A percentile compares a stretch with the other conserved stretches of the same genome.
Evolutionary conservation across 2,797 vertebrate species (phyloP).

Genomic region (Dendrocincla fuliginosa): DNA sequence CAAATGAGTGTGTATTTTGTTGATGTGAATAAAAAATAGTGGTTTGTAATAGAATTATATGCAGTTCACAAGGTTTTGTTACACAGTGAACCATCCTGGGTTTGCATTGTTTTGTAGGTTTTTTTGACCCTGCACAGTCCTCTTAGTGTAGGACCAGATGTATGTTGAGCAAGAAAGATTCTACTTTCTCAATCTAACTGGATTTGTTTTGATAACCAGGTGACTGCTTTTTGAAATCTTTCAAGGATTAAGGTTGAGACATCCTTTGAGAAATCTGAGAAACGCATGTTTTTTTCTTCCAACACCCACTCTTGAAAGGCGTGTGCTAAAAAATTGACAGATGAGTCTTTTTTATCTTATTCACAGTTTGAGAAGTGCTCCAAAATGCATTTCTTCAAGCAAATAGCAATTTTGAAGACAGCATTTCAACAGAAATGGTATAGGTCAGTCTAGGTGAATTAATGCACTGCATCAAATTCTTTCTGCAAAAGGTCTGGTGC

Average conservation of each 20-base stretch:
- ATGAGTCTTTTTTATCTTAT: background rate
- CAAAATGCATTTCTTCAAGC: background rate
- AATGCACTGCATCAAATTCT: background rate
- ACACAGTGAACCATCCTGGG: background rate
- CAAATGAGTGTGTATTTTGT: background rate
- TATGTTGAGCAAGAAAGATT: background rate
- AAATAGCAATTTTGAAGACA: background rate
- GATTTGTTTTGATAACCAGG: background rate
- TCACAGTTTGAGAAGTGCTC: background rate
- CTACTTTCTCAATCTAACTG: background rate
- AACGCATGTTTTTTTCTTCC: background rate
- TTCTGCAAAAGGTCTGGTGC: background rate
- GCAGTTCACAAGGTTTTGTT: background rate
- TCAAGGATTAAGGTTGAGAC: background rate
- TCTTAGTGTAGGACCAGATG: background rate
- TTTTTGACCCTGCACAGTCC: accelerated
- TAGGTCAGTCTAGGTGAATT: background rate
- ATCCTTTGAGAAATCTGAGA: background rate
- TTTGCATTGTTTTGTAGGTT: background rate
- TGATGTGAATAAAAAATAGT: background rate
- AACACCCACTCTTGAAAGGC: background rate
- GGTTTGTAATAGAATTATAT: background rate
- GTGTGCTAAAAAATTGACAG: background rate
- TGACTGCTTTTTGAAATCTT: background rate
- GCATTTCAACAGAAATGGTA: background rate